Conservation (phyloP, 2,888 invertebrate species). For the Ophioninae sp. region DNA sequence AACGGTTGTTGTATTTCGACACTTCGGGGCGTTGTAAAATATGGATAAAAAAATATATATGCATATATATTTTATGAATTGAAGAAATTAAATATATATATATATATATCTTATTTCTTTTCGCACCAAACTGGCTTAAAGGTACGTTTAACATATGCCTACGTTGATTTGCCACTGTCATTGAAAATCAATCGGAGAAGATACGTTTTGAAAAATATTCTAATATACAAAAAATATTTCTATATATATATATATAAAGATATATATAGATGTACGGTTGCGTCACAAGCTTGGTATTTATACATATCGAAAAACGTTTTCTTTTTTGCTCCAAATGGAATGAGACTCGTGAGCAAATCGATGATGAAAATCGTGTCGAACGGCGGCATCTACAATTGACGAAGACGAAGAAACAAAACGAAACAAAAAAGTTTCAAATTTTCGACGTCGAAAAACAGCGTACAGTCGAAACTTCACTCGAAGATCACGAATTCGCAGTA, state of each 20-base stretch:
- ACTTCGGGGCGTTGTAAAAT: not conserved
- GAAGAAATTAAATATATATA: not conserved
- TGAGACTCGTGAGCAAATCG: conserved; percentile 49
- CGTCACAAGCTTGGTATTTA: not conserved
- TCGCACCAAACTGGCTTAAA: conserved; percentile 62
- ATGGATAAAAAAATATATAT: conserved; percentile 2
- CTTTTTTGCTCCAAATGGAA: not conserved
- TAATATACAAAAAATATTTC: not conserved
- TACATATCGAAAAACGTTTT: conserved; percentile 30
- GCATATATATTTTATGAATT: conserved; percentile 59
- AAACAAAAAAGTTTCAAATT: not conserved
- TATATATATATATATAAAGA: conserved; percentile 1
- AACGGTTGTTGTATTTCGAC: not conserved
- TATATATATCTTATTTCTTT: conserved; percentile 63
- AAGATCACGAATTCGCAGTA: not conserved
- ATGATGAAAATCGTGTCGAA: conserved; percentile 18
- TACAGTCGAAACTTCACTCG: not conserved
- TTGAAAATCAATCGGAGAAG: conserved; percentile 21
- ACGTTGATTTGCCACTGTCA: conserved; percentile 35
- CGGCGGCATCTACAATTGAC: not conserved
- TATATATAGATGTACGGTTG: not conserved
- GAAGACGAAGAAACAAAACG: not conserved
- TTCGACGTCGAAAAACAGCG: not conserved
- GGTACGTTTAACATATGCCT: conserved; percentile 35
- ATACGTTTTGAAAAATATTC: conserved; percentile 1